Conservation (phyloP, 2,113 vertebrate species). For the Lampris megalopsis region DNA sequence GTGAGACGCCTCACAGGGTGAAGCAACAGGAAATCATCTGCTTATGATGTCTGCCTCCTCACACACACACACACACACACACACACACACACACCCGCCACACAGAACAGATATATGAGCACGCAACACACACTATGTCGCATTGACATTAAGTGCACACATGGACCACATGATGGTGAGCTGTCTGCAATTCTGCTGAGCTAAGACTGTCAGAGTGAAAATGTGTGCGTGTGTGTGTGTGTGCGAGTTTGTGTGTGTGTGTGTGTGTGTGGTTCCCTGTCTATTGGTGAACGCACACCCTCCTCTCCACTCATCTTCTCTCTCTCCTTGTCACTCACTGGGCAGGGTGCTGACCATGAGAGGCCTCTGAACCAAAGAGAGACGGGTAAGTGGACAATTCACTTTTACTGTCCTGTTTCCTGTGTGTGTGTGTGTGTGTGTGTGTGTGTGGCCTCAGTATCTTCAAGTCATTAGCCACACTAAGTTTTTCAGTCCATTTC, state of each 20-base stretch:
- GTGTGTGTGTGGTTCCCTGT: constrained; percentile 78
- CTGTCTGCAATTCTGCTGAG: constrained; percentile 83
- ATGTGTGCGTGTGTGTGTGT: constrained; percentile 55
- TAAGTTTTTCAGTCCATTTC: neutral
- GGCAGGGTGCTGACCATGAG: constrained; percentile 35
- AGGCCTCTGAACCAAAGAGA: constrained; percentile 15
- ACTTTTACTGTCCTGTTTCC: neutral
- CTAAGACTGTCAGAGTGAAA: constrained; percentile 64
- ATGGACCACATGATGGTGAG: constrained; percentile 81
- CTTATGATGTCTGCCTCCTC: constrained; percentile 79
- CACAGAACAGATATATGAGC: neutral
- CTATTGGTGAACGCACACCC: constrained; percentile 57
- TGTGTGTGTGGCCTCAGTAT: constrained; percentile 4
- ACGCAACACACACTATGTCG: neutral
- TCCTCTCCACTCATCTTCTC: constrained; percentile 21
- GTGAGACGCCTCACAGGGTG: constrained; percentile 66
- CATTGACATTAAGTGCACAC: constrained; percentile 31
- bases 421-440: constrained; percentile 10
- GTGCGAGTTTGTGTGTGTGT: constrained; percentile 54
- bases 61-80: constrained; percentile 42
- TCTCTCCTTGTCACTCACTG: constrained; percentile 49
- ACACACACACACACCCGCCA: constrained; percentile 3
- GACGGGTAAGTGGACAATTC: constrained; percentile 53
- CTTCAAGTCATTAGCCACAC: neutral
- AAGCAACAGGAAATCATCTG: constrained; percentile 85